These are phyloP conservation scores for cattle (Bos taurus) DNA, from an alignment of 2,113 vertebrate species.

Conservation along the genomic window DNA sequence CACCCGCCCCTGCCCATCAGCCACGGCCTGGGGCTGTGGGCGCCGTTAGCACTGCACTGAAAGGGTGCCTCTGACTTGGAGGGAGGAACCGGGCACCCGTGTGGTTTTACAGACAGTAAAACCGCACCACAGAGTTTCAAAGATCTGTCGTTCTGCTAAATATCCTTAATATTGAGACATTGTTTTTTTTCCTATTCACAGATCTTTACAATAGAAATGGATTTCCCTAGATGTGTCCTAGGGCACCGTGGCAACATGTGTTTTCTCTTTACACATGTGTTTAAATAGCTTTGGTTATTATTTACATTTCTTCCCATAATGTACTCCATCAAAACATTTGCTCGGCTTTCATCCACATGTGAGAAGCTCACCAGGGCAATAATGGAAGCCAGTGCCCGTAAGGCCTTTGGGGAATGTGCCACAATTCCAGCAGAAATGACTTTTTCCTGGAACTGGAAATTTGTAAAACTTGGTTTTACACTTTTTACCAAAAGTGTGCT, in stretches of 20 bases:
- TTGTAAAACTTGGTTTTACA: conserved; percentile 46
- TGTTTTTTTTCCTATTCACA: not conserved
- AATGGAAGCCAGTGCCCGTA: conserved; percentile 36
- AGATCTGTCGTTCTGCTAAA: conserved; percentile 8
- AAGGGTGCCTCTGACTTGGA: not conserved
- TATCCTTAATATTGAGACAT: conserved; percentile 19
- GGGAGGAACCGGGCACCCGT: not conserved
- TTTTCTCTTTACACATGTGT: conserved; percentile 65
- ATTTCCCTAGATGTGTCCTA: conserved; percentile 15
- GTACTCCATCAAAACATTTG: conserved; percentile 65
- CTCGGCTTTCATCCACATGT: conserved; percentile 58
- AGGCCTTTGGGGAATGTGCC: conserved; percentile 21
- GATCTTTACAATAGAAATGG: conserved; percentile 10
- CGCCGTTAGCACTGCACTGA: not conserved
- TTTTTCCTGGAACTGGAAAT: conserved; percentile 57
- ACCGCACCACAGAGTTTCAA: not conserved
- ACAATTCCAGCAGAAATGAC: conserved; percentile 28
- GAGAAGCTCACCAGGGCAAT: conserved; percentile 52
- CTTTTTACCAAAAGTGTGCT: not conserved
- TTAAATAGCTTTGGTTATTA: conserved; percentile 67
- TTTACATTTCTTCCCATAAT: conserved; percentile 68
- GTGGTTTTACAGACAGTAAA: conserved; percentile 10
- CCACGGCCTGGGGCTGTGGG: not conserved
- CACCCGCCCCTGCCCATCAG: not conserved
- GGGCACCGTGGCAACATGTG: conserved; percentile 40